Evolutionary conservation across 2,888 invertebrate genomes (phyloP).

Genomic region (Acanthosepion esculentum): DNA sequence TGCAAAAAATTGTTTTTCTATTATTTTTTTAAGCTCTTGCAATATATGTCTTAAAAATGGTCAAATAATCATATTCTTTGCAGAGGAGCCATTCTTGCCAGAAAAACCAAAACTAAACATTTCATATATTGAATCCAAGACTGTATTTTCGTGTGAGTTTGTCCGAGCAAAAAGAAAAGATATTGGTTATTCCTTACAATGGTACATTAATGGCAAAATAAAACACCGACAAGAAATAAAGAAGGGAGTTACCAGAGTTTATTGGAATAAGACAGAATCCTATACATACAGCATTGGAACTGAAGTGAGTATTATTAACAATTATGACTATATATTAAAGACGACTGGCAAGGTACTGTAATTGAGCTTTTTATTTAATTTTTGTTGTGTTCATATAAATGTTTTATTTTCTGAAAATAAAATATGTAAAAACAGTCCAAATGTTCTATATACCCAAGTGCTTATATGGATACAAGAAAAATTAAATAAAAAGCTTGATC

Average conservation of each 20-base stretch:
- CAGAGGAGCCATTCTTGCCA: neutral
- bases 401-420: too few species aligned
- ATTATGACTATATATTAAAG: too few species aligned
- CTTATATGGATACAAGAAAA: too few species aligned
- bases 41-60: too few species aligned
- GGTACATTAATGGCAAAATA: conserved; percentile 40
- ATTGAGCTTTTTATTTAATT: too few species aligned
- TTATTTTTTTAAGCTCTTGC: too few species aligned
- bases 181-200: conserved; percentile 3
- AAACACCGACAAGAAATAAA: neutral
- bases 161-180: neutral
- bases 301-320: neutral
- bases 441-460: too few species aligned
- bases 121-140: neutral
- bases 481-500: too few species aligned
- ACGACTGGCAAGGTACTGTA: too few species aligned
- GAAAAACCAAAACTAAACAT: neutral
- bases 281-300: neutral
- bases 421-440: too few species aligned
- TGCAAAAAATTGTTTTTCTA: too few species aligned
- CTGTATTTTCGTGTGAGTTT: conserved; percentile 35
- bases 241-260: neutral
- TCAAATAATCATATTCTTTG: neutral
- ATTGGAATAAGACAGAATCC: conserved; percentile 24
- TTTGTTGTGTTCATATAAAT: too few species aligned